Evolutionary conservation across 2,888 invertebrate genomes (phyloP).

Genomic region (Dermolepida albohirtum): DNA sequence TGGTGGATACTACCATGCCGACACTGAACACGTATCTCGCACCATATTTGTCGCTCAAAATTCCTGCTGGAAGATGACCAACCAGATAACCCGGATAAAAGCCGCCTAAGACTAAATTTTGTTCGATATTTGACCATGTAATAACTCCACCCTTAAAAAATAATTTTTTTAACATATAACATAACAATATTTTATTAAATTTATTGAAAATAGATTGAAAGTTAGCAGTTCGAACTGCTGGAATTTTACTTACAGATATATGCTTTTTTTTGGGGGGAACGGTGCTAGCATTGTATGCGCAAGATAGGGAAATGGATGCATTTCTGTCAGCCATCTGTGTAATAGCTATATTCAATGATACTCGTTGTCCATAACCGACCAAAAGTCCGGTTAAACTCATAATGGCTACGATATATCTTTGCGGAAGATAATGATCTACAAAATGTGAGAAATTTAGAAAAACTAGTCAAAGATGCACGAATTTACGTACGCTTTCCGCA

Average conservation of each 20-base stretch:
- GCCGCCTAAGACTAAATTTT: conserved; percentile 36
- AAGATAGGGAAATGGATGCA: not conserved
- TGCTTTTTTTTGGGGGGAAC: not conserved
- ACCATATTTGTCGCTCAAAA: conserved; percentile 42
- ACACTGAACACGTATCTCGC: conserved; percentile 33
- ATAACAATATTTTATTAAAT: too few relatives aligned
- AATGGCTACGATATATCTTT: conserved; percentile 18
- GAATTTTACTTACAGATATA: not conserved
- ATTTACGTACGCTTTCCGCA: too few relatives aligned
- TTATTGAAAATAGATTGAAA: too few relatives aligned
- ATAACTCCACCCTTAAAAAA: conserved; percentile 37
- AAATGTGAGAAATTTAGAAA: too few relatives aligned
- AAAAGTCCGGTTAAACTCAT: conserved; percentile 26
- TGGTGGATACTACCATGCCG: conserved; percentile 37
- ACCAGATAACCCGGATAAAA: conserved; percentile 44
- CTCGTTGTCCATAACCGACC: conserved; percentile 35
- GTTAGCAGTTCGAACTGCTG: too few relatives aligned
- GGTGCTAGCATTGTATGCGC: not conserved
- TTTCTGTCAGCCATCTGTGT: conserved; percentile 35
- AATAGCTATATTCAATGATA: conserved; percentile 33
- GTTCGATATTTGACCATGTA: conserved; percentile 26
- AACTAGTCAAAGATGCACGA: too few relatives aligned
- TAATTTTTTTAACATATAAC: too few relatives aligned
- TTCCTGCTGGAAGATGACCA: conserved; percentile 43
- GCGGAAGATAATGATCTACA: not conserved